Conservation (phyloP, 23 tunicate genomes). For the Botrylloides violaceus region DNA sequence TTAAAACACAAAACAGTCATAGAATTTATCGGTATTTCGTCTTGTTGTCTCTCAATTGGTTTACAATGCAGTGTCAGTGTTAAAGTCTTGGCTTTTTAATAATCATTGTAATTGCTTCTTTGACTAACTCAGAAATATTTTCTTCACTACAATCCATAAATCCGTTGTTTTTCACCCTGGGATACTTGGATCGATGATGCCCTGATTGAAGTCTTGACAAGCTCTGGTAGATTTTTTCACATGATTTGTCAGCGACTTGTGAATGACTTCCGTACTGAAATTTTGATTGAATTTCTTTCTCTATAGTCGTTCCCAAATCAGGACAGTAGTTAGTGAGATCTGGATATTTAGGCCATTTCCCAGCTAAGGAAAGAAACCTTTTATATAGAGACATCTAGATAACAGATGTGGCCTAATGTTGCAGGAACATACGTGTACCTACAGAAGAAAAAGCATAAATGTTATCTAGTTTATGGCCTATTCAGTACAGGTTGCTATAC, state of each 20-base stretch:
- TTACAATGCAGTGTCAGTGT: too few species aligned
- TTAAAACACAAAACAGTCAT: too few species aligned
- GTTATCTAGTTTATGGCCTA: too few species aligned
- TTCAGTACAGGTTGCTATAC: too few species aligned
- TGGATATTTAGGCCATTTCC: conserved; percentile 17
- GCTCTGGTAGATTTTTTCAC: conserved; percentile 13
- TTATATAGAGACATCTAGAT: conserved; percentile 5
- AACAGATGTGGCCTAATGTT: too few species aligned
- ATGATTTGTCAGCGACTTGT: conserved; percentile 7
- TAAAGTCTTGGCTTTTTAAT: too few species aligned
- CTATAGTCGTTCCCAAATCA: conserved; percentile 19
- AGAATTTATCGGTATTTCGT: too few species aligned
- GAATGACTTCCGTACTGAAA: conserved; percentile 3
- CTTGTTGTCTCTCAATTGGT: too few species aligned
- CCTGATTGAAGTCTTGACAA: conserved; percentile 3
- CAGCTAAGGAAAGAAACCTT: conserved; percentile 1
- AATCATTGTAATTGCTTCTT: too few species aligned
- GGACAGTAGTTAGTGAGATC: not conserved
- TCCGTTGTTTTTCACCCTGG: not conserved
- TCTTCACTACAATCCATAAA: not conserved
- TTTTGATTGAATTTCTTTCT: not conserved
- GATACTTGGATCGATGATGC: conserved; percentile 1
- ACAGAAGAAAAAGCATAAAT: too few species aligned
- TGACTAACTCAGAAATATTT: not conserved
- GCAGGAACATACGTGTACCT: too few species aligned